A percentile compares a stretch with the other conserved stretches of the same genome.
phyloP scores from a whole-genome alignment of 2,113 vertebrate genomes.

The Pachycephala philippinensis region DNA sequence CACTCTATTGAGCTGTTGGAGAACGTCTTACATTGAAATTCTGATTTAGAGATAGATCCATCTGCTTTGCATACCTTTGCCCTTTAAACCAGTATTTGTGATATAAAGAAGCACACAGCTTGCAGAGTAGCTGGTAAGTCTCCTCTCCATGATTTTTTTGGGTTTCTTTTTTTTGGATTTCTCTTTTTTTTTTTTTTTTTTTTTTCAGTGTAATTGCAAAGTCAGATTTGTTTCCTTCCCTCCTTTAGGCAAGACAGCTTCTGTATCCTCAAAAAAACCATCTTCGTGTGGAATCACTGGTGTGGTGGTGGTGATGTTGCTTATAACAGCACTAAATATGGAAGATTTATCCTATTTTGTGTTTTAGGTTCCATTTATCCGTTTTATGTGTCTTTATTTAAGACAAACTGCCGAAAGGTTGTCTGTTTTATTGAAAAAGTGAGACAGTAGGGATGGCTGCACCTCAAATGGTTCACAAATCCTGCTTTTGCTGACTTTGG shows the following conservation, averaged over 20 bases:
- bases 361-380: background rate
- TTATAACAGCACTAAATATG: background rate
- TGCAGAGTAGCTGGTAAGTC: background rate
- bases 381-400: background rate
- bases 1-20: background rate
- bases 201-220: background rate
- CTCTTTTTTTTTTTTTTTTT: background rate
- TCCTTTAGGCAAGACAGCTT: background rate
- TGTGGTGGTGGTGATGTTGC: background rate
- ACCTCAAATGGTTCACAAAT: background rate
- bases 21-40: background rate
- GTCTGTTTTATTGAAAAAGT: background rate
- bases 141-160: background rate
- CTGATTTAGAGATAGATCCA: background rate
- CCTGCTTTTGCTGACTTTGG: background rate
- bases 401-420: background rate
- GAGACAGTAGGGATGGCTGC: background rate
- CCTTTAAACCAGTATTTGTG: constrained; percentile 16
- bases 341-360: background rate
- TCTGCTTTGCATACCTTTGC: constrained; percentile 41
- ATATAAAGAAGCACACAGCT: background rate
- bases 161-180: rapidly evolving
- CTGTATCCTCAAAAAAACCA: background rate
- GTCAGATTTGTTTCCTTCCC: background rate
- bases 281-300: background rate